Evolutionary conservation across 1,140 invertebrate genomes (phyloP).

Genomic region (Cherax quadricarinatus): DNA sequence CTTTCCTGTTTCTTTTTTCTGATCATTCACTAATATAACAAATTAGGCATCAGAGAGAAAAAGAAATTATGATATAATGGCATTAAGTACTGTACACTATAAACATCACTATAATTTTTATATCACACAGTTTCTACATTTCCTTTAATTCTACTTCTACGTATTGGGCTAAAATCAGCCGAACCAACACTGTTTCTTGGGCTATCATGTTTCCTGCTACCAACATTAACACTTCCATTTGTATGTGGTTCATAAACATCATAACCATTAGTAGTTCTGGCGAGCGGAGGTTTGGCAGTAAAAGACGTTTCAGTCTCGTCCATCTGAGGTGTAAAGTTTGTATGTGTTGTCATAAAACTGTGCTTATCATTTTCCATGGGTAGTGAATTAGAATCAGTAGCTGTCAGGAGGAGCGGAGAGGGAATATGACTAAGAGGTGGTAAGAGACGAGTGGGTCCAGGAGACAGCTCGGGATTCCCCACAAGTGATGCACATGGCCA

Average conservation of each 20-base stretch:
- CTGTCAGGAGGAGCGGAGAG: constrained; percentile 4
- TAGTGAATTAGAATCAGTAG: constrained; percentile 19
- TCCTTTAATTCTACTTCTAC: constrained; percentile 38
- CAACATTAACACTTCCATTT: constrained; percentile 10
- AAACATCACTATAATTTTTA: neutral
- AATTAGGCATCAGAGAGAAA: no score
- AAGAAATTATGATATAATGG: neutral
- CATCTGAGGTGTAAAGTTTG: neutral
- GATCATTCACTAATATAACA: neutral
- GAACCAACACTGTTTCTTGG: constrained; percentile 43
- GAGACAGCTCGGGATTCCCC: constrained; percentile 12
- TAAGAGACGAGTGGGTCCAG: constrained; percentile 33
- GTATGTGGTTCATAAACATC: constrained; percentile 37
- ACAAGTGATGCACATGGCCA: constrained; percentile 25
- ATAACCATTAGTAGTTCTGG: constrained; percentile 25
- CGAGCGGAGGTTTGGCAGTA: constrained; percentile 33
- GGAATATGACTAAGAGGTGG: constrained; percentile 37
- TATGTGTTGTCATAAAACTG: neutral
- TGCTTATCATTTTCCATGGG: constrained; percentile 22
- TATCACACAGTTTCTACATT: constrained; percentile 53
- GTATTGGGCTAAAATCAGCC: constrained; percentile 50
- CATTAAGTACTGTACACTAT: neutral
- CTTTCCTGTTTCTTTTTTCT: neutral
- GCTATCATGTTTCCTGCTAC: neutral
- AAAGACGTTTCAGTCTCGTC: constrained; percentile 48